A percentile compares a stretch with the other conserved stretches of the same genome.
phyloP scores from a whole-genome alignment of 2,888 invertebrate genomes.

The Coelopa pilipes region DNA sequence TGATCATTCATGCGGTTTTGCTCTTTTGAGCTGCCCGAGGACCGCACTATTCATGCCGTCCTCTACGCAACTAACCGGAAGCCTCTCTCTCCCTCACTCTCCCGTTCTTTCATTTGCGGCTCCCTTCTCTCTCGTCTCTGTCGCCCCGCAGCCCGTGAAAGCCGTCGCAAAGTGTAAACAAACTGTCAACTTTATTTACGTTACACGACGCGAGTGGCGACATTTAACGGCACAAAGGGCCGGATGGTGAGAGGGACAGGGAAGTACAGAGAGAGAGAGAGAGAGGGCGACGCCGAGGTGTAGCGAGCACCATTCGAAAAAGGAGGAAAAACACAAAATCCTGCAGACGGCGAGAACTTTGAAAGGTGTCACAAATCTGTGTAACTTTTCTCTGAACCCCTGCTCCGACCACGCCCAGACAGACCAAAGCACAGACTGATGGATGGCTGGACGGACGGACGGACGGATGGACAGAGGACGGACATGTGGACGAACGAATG shows the following conservation, averaged over 20 bases:
- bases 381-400: constrained; percentile 33
- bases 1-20: constrained; percentile 19
- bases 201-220: constrained; percentile 10
- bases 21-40: constrained; percentile 4
- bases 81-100: background rate
- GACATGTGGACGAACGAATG: too few species aligned
- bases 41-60: background rate
- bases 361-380: constrained; percentile 43
- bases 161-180: constrained; percentile 28
- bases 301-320: background rate
- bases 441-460: background rate
- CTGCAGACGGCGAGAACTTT: constrained; percentile 24
- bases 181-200: constrained; percentile 31
- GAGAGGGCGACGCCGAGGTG: too few species aligned
- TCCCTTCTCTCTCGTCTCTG: background rate
- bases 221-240: constrained; percentile 9
- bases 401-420: too few species aligned
- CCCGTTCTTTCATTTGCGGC: background rate
- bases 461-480: too few species aligned
- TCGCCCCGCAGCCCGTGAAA: background rate
- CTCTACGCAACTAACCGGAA: constrained; percentile 10
- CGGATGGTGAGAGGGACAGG: too few species aligned
- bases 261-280: too few species aligned
- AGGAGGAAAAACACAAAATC: background rate
- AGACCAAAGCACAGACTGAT: too few species aligned